These are phyloP conservation scores for Oryzias melastigma DNA, from an alignment of 2,113 vertebrate genomes.

Conservation along the genomic window DNA sequence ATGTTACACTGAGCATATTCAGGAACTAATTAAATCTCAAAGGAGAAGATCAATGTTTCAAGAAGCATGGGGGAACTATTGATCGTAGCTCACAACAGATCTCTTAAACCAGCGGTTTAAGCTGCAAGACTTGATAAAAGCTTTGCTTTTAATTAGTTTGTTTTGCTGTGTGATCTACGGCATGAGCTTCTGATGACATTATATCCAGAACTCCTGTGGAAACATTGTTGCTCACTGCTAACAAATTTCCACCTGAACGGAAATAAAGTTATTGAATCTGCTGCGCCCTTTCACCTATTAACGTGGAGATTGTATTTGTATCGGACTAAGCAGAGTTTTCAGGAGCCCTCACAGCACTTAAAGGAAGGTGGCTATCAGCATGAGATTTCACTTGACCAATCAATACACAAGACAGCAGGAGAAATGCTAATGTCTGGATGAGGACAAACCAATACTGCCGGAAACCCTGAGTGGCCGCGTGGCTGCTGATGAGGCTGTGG, in stretches of 20 bases:
- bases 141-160: slow-evolving; percentile 30
- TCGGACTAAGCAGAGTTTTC: slow-evolving; percentile 15
- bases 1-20: slow-evolving; percentile 67
- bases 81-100: slow-evolving; percentile 35
- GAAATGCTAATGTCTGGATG: slow-evolving; percentile 37
- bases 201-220: not conserved
- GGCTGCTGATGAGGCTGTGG: slow-evolving; percentile 8
- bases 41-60: slow-evolving; percentile 63
- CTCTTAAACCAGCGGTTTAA: slow-evolving; percentile 30
- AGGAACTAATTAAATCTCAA: slow-evolving; percentile 72
- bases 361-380: slow-evolving; percentile 42
- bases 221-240: not conserved
- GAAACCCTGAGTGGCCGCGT: slow-evolving; percentile 9
- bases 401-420: slow-evolving; percentile 40
- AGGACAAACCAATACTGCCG: slow-evolving; percentile 13
- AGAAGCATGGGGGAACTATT: slow-evolving; percentile 56
- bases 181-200: not conserved
- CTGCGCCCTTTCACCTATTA: slow-evolving; percentile 9
- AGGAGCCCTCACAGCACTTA: slow-evolving; percentile 26
- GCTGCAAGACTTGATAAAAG: slow-evolving; percentile 25
- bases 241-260: slow-evolving; percentile 5
- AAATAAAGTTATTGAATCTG: slow-evolving; percentile 9
- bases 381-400: slow-evolving; percentile 36
- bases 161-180: slow-evolving; percentile 9
- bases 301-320: slow-evolving; percentile 21